These are phyloP conservation scores for Nematolebias whitei DNA, from an alignment of 2,113 vertebrate genomes.

Conservation along the genomic window DNA sequence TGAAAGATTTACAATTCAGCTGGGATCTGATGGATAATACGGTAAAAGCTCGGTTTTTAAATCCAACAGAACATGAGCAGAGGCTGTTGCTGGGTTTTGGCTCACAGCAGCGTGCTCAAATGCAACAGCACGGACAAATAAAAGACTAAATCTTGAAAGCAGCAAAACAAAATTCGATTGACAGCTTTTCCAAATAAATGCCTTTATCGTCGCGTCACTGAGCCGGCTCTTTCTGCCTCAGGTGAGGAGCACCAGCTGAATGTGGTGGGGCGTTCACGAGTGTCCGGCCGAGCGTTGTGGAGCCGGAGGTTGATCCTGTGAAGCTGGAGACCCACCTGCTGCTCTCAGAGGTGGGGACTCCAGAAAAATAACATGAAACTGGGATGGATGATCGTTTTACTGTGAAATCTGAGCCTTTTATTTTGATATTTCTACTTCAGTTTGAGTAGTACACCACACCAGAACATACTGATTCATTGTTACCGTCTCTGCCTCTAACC, in stretches of 20 bases:
- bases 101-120: conserved; percentile 5
- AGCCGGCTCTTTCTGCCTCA: not conserved
- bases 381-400: too few relatives aligned
- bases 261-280: not conserved
- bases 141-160: not conserved
- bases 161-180: not conserved
- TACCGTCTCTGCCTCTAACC: too few relatives aligned
- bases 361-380: too few relatives aligned
- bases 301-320: not conserved
- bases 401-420: too few relatives aligned
- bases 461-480: too few relatives aligned
- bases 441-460: too few relatives aligned
- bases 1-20: conserved; percentile 8
- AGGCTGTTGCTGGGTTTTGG: not conserved
- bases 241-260: not conserved
- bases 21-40: conserved; percentile 5
- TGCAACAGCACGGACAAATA: not conserved
- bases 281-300: not conserved
- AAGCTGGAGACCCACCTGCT: not conserved
- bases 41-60: not conserved
- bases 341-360: too few relatives aligned
- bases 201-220: not conserved
- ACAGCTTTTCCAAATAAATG: not conserved
- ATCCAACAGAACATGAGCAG: conserved; percentile 5
- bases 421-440: too few relatives aligned